Base-by-base conservation (phyloP, 2,797 vertebrate species). In the Hozukius guyotensis region DNA sequence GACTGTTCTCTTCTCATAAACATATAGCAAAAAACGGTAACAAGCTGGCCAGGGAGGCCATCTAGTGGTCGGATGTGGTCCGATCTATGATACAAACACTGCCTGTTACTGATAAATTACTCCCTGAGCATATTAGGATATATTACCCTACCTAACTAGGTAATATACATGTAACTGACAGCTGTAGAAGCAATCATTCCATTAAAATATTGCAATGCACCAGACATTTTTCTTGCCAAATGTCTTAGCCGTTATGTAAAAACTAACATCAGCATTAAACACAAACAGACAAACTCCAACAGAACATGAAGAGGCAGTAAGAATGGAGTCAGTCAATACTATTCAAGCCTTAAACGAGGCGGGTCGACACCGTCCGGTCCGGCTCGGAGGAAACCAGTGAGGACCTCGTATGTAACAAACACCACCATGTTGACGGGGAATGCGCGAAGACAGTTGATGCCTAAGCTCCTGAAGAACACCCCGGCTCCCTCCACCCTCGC, bases 351-450 rank as follows among this genome's bases (percentile, higher is more conserved):
- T 8, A 88, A 31, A 13, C 2, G 77, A 55, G 87, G 86, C 0
- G 77, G 75, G 18, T 88, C 84, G 0, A 18, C 62, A 1, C 42
- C 0, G 27, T 82, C 83, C 5, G 83, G 69, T 52, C 13, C 6
- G 1, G 62, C 75, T 64, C 16, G 52, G 49, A 95, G 87, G 42
- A 96, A 76, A 52, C 94, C 88, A 38, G 97, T 89, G 10, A 96
- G 92, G 1, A 95, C 92, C 89, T 99, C 98, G 0, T 98, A 99
- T 0, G 95, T 93, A 16, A 96, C 93, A 10, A 99, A 98, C 34
- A 98, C 96, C 78, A 97, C 95, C 97, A 98, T 97, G 88, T 98
- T 99, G 77, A 98, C 96, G 0, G 98, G 98, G 90, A 99, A 97
- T 3, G 97, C 98, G 0, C 98, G 96, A 38, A 97, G 75, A 29